Conservation (phyloP, 1,140 invertebrate genomes). For the Dinothrombium tinctorium region DNA sequence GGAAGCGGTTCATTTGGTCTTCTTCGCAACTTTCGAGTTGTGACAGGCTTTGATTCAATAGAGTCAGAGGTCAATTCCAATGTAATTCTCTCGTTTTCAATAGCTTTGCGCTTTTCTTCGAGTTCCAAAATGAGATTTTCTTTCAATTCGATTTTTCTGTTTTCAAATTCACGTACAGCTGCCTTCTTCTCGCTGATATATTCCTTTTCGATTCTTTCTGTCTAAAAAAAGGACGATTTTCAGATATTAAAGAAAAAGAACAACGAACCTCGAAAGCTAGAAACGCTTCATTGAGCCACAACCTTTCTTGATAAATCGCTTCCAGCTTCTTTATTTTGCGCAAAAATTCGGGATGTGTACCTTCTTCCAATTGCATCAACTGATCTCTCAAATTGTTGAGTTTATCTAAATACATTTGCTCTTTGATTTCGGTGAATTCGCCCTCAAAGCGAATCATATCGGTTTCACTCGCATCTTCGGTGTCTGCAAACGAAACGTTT, state of each 20-base stretch:
- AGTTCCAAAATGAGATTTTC: conserved; percentile 71
- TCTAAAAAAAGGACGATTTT: conserved; percentile 17
- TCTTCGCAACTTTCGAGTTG: conserved; percentile 61
- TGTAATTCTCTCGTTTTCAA: conserved; percentile 59
- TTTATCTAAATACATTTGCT: conserved; percentile 87
- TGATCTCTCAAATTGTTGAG: conserved; percentile 66
- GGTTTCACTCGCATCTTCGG: conserved; percentile 45
- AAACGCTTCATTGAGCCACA: conserved; percentile 56
- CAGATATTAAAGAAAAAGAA: background rate
- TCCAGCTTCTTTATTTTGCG: conserved; percentile 57
- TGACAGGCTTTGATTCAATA: conserved; percentile 30
- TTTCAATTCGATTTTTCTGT: conserved; percentile 73
- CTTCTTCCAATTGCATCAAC: conserved; percentile 60
- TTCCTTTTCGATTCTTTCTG: conserved; percentile 62
- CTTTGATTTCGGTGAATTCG: conserved; percentile 52
- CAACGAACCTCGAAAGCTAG: conserved; percentile 38
- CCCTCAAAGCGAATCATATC: conserved; percentile 56
- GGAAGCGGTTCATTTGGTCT: conserved; percentile 80
- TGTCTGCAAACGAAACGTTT: conserved; percentile 28
- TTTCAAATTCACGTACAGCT: conserved; percentile 72
- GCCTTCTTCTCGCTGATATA: conserved; percentile 64
- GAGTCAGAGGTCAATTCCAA: conserved; percentile 45
- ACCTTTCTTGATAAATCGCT: conserved; percentile 45
- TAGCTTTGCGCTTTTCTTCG: conserved; percentile 67
- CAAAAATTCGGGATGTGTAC: conserved; percentile 60